Percentiles rank a stretch among this genome's conserved stretches.
Evolutionary conservation across 2,797 vertebrate genomes (phyloP).

Genomic region (Chanos chanos): DNA sequence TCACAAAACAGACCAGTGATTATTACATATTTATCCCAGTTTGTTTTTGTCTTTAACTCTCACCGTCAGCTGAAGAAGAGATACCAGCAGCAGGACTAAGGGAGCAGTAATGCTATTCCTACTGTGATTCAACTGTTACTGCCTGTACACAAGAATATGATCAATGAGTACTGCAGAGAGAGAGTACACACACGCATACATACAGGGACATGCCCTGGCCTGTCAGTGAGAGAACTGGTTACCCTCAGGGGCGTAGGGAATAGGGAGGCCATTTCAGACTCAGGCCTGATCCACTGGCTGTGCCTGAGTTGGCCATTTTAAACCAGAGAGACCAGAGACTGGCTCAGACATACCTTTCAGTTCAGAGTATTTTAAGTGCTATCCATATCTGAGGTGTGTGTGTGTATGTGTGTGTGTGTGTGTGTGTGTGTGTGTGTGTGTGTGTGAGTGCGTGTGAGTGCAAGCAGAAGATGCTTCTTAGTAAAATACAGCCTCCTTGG

Average conservation of each 20-base stretch:
- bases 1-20: too few relatives aligned
- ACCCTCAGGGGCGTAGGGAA: too few relatives aligned
- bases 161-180: slow-evolving; percentile 15
- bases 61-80: too few relatives aligned
- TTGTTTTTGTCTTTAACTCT: too few relatives aligned
- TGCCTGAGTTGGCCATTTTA: neutral
- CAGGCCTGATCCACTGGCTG: neutral
- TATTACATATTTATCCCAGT: too few relatives aligned
- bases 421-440: neutral
- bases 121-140: slow-evolving; percentile 26
- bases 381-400: slow-evolving; percentile 1
- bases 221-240: too few relatives aligned
- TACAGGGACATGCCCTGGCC: too few relatives aligned
- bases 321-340: neutral
- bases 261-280: neutral
- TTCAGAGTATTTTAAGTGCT: neutral
- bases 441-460: neutral
- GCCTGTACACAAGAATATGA: slow-evolving; percentile 19
- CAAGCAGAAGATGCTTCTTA: neutral
- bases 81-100: too few relatives aligned
- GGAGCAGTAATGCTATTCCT: slow-evolving; percentile 13
- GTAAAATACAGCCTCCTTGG: too few relatives aligned
- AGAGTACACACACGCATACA: neutral
- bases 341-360: neutral
- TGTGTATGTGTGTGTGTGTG: slow-evolving; percentile 14